Base-by-base conservation (phyloP, 2,888 invertebrate species). In the Oeneis ivallda region DNA sequence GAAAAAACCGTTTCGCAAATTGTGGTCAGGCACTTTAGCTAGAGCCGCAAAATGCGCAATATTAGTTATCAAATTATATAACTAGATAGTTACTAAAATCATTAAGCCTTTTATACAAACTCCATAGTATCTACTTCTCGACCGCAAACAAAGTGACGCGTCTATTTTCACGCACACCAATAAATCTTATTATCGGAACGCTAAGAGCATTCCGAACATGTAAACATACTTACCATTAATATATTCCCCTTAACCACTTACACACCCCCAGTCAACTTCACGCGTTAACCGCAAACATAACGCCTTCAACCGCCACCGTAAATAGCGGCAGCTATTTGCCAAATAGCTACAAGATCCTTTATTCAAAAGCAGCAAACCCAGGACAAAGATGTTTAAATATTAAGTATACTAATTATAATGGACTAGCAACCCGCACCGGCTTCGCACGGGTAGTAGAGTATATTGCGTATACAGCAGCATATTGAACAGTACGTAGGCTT, bases 301-400 rank as follows among this genome's bases (percentile, higher is more conserved):
- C 67, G 65, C 64, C 62, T 53, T 52, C 52, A 69, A 57, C 69
- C 69, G 60, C 65, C 65, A 58, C 61, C 58, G 57, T 62, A 70
- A 65, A 70, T 70, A 58, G 62, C 60, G 54, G 61, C 57, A 54
- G 65, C 65, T 65, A 67, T 70, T 70, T 67, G 63, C 53, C 64
- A 70, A 70, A 67, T 65, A 53, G 70, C 60, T 63, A 70, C 65
- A 64, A 64, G 67, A 84, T 85, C 76, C 82, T 85, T 85, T 85
- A 86, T 86, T 85, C 83, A 86, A 79, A 79, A 77, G 81, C 79
- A 77, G 79, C 79, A 79, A 81, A 79, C 72, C 71, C 70, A 75
- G 73, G 73, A 71, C 75, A 75, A 13, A 39, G 56, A 56, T 56
- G 13, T 41, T 39, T 56, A 19, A 39, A 19, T 39, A 26, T 50